Conservation (phyloP, 2,888 invertebrate genomes). For the Desoria tigrina region DNA sequence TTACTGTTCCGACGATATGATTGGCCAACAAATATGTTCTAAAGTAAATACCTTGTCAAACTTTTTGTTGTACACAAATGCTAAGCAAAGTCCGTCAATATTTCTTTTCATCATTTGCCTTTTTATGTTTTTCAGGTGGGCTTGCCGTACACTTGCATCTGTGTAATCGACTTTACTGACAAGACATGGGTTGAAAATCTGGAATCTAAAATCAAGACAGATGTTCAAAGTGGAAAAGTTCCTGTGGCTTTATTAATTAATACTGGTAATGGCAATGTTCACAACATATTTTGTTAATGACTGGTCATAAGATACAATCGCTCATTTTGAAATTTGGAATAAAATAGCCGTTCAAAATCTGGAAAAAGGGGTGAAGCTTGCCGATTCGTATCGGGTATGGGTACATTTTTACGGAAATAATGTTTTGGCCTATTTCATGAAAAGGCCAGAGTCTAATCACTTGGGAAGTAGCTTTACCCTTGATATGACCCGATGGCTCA, state of each 20-base stretch:
- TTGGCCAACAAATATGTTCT: slow-evolving; percentile 48
- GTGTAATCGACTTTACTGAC: slow-evolving; percentile 42
- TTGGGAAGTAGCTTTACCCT: slow-evolving; percentile 50
- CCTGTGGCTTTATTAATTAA: slow-evolving; percentile 49
- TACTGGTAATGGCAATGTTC: slow-evolving; percentile 37
- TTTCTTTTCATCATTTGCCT: slow-evolving; percentile 23
- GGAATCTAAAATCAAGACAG: slow-evolving; percentile 42
- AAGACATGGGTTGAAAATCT: slow-evolving; percentile 44
- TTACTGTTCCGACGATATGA: slow-evolving; percentile 49
- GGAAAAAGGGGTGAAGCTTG: slow-evolving; percentile 43
- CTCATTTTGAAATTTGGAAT: neutral
- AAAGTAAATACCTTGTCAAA: slow-evolving; percentile 39
- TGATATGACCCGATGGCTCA: slow-evolving; percentile 50
- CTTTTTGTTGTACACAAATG: neutral
- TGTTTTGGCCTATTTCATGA: slow-evolving; percentile 48
- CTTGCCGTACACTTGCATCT: slow-evolving; percentile 44
- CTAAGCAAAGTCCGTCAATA: too few species aligned
- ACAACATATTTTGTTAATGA: neutral
- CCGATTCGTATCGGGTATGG: slow-evolving; percentile 48
- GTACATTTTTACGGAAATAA: slow-evolving; percentile 52
- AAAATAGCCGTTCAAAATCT: slow-evolving; percentile 38
- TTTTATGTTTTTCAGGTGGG: slow-evolving; percentile 48
- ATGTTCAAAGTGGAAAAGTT: slow-evolving; percentile 40
- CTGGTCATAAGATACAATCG: neutral
- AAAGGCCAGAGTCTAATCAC: slow-evolving; percentile 46